phyloP scores from a whole-genome alignment of 92 coral and sea anemone genomes.

The Scolanthus callimorphus region DNA sequence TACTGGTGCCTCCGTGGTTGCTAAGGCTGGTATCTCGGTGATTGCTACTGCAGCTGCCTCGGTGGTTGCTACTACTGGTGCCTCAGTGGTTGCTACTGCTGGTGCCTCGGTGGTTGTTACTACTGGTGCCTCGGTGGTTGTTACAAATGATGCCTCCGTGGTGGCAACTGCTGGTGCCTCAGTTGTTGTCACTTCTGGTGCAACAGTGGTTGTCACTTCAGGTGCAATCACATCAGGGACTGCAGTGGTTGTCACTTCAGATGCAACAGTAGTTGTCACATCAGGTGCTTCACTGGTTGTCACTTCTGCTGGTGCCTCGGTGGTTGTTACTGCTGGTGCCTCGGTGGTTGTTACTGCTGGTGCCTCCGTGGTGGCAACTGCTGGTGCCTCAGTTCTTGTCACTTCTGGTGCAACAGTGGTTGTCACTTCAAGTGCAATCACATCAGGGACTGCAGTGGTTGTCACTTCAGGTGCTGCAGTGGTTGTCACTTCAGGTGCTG shows the following conservation, averaged over 20 bases:
- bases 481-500: conserved; percentile 1
- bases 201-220: not conserved
- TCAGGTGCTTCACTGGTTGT: not conserved
- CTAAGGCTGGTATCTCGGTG: not conserved
- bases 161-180: not conserved
- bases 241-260: not conserved
- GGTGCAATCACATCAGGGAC: not conserved
- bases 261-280: not conserved
- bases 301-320: not conserved
- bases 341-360: not conserved
- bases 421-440: not conserved
- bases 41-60: not conserved
- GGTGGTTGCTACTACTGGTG: conserved; percentile 4
- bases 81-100: not conserved
- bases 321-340: not conserved
- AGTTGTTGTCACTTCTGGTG: not conserved
- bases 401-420: conserved; percentile 3
- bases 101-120: not conserved
- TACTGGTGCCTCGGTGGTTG: conserved; percentile 2
- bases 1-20: not conserved
- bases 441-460: conserved; percentile 3
- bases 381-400: conserved; percentile 5
- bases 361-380: not conserved
- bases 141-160: not conserved
- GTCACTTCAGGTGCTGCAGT: not conserved